These are phyloP conservation scores for Deladenus siricidicola DNA, from an alignment of 2,888 invertebrate genomes.

Conservation along the genomic window DNA sequence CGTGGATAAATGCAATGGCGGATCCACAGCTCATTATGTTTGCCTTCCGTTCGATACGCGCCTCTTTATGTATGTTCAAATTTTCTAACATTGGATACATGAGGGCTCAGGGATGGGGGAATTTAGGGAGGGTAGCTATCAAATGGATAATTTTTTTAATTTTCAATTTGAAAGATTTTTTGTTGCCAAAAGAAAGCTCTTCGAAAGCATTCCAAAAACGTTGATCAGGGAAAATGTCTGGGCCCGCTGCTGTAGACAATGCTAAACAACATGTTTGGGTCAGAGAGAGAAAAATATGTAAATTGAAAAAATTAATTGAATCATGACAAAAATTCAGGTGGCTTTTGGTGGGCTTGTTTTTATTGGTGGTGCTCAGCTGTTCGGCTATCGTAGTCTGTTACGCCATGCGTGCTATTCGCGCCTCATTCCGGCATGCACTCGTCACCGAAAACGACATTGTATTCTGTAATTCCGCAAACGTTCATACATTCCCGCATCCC, in stretches of 20 bases:
- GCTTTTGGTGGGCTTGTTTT: constrained; percentile 16
- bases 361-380: constrained; percentile 15
- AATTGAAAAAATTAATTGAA: not conserved
- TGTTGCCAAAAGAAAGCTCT: too few relatives aligned
- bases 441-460: constrained; percentile 18
- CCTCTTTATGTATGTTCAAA: constrained; percentile 14
- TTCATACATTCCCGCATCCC: constrained; percentile 18
- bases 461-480: constrained; percentile 17
- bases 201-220: not conserved
- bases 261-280: too few relatives aligned
- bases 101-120: too few relatives aligned
- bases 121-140: too few relatives aligned
- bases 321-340: constrained; percentile 3
- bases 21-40: constrained; percentile 12
- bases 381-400: constrained; percentile 17
- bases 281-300: too few relatives aligned
- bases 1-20: constrained; percentile 15
- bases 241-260: too few relatives aligned
- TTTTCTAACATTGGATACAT: not conserved
- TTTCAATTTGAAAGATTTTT: too few relatives aligned
- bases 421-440: constrained; percentile 12
- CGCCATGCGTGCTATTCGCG: constrained; percentile 13
- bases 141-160: too few relatives aligned
- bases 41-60: constrained; percentile 18
- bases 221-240: too few relatives aligned